Evolutionary conservation across 2,113 vertebrate genomes (phyloP), one percentile per base, ranked within the genome.

Genomic region (Etheostoma spectabile): DNA sequence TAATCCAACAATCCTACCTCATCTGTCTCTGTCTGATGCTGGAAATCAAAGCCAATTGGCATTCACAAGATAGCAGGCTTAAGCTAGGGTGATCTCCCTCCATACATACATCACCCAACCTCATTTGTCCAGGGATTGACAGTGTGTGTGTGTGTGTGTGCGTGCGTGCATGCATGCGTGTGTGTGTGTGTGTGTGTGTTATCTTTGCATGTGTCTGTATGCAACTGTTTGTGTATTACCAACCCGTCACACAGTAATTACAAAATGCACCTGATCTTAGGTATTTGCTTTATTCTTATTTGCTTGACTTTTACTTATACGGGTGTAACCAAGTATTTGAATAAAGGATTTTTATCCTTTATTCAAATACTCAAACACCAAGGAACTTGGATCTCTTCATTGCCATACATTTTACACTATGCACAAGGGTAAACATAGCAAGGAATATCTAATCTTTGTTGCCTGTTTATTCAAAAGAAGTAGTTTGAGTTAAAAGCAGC

Each of bases 1-100:
- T 80, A 82, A 72, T 88, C 86, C 87, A 83, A 79, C 78, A 91
- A 91, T 84, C 64, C 79, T 24, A 30, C 68, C 84, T 84, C 83
- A 85, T 91, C 71, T 74, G 72, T 92, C 61, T 85, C 38, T 73
- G 52, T 84, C 77, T 82, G 59, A 82, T 5, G 8, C 59, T 59
- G 72, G 74, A 81, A 77, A 77, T 81, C 66, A 86, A 63, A 35
- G 45, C 69, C 67, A 75, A 63, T 46, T 90, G 87, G 62, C 79
- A 86, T 80, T 85, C 70, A 57, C 61, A 15, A 52, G 65, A 83
- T 82, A 45, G 80, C 67, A 66, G 51, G 12, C 57, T 70, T 63
- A 83, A 76, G 71, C 78, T 46, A 12, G 15, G 62, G 65, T 82
- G 78, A 86, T 88, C 74, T 74, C 62, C 52, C 35, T 12, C 33